Evolutionary conservation across 2,888 invertebrate genomes (phyloP), one percentile per base, ranked within the genome.

Genomic region (Dioctria linearis): DNA sequence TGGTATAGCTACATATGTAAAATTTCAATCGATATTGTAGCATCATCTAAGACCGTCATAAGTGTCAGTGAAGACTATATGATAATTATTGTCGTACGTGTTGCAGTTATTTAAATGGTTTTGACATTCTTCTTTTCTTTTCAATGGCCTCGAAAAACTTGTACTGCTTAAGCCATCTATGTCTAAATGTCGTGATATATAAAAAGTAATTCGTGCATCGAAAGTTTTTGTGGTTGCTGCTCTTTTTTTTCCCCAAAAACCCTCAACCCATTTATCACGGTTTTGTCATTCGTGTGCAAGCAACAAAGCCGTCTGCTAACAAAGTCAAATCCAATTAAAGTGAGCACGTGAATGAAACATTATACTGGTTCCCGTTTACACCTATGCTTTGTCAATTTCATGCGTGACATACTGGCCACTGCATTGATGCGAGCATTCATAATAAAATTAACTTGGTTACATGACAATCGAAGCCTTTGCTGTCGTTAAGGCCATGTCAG

Each of bases 361-460:
- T n/a, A 59, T 43, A 42, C 25, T 4, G 25, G 43, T 13, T 37
- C 39, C 37, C 9, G 57, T 8, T 43, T 59, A 59, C 59, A 49
- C 25, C 42, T 59, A 40, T 25, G 43, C 5, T 4, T 37, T 25
- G 25, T 25, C 25, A 25, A 59, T 13, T 25, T 75, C 43, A 75
- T 46, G 59, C 75, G 43, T 59, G 46, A 43, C 75, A 46, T 11
- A 5, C 25, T 25, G 5, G 61, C 46, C 9, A 13, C 25, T 4
- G 13, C 40, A 9, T 9, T 37, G 61, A 4, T 59, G 42, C 37
- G 8, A 40, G 43, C 75, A 59, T 61, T 61, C 46, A 42, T 61
- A 59, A 59, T 75, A 75, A 61, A 75, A 61, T 75, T 75, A 75
- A 42, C 46, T 61, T n/a, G 59, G 59, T 43, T 71, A 54, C 54